Evolutionary conservation across 2,797 vertebrate species (phyloP).

Genomic region (Coccyzus lansbergi): DNA sequence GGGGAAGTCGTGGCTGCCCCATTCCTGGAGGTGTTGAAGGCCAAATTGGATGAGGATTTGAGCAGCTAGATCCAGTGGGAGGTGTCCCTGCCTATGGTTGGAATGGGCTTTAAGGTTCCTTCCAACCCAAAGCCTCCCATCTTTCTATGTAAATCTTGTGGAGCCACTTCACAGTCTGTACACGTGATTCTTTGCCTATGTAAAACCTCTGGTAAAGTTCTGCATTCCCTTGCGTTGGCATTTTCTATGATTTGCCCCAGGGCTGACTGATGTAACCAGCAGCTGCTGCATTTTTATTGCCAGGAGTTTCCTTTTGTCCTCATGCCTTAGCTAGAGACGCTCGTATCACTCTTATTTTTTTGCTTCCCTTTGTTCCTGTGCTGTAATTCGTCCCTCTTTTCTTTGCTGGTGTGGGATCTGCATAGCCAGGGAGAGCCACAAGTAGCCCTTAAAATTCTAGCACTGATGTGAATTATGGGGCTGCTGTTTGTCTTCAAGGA

Average conservation of each 20-base stretch:
- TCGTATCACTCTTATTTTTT: background rate
- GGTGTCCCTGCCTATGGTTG: no score
- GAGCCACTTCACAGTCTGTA: background rate
- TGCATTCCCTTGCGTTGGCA: background rate
- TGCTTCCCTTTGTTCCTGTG: background rate
- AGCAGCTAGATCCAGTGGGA: no score
- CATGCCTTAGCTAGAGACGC: background rate
- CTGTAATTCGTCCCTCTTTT: background rate
- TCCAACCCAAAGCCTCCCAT: no score
- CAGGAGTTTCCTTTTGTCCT: background rate
- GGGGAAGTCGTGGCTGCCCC: no score
- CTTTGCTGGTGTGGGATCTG: background rate
- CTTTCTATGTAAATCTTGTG: background rate
- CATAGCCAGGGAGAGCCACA: background rate
- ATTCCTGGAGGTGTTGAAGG: no score
- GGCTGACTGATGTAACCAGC: slow-evolving; percentile 41
- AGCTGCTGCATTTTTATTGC: background rate
- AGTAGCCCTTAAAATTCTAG: background rate
- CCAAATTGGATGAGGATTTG: no score
- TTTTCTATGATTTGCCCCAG: background rate
- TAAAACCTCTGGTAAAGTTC: background rate
- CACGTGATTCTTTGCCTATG: background rate
- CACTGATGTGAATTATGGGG: background rate
- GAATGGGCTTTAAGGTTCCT: no score
- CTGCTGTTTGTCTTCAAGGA: background rate